Percentiles rank a stretch among this genome's conserved stretches.
Conservation (phyloP, 53 echinoderm and acorn worm genomes). For the Mesocentrotus franciscanus region DNA sequence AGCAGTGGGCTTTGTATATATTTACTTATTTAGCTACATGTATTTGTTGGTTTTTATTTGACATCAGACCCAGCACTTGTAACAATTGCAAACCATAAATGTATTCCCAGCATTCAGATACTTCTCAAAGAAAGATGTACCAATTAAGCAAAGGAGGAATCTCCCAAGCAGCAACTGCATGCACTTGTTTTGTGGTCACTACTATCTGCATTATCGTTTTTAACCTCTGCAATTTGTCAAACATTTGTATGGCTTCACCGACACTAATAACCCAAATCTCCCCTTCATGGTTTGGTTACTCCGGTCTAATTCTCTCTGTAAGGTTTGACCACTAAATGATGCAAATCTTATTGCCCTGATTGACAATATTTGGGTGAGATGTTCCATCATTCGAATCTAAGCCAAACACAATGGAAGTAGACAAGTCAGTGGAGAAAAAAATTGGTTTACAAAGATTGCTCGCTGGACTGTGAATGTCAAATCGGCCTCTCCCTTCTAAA, state of each 20-base stretch:
- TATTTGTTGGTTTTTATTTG: no score
- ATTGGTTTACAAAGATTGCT: neutral
- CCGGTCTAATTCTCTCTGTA: neutral
- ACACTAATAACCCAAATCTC: constrained; percentile 10
- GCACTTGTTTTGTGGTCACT: neutral
- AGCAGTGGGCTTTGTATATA: neutral
- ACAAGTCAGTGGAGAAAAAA: constrained; percentile 21
- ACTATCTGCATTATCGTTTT: neutral
- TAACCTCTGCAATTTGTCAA: constrained; percentile 12
- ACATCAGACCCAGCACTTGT: no score
- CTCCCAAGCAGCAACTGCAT: neutral
- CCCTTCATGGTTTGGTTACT: neutral
- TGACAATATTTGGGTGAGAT: neutral
- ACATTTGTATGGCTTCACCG: neutral
- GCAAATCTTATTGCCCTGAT: neutral
- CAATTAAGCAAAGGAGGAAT: neutral
- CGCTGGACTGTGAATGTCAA: constrained; percentile 27
- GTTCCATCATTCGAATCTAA: constrained; percentile 1
- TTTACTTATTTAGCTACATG: no score
- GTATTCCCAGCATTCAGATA: no score
- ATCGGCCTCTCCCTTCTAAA: neutral
- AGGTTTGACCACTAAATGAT: neutral
- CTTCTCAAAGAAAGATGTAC: no score
- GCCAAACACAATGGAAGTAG: neutral
- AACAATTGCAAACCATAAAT: no score